Evolutionary conservation across 2,113 vertebrate genomes (phyloP), one percentile per base, ranked within the genome.

Genomic region (Hepsetus odoe): DNA sequence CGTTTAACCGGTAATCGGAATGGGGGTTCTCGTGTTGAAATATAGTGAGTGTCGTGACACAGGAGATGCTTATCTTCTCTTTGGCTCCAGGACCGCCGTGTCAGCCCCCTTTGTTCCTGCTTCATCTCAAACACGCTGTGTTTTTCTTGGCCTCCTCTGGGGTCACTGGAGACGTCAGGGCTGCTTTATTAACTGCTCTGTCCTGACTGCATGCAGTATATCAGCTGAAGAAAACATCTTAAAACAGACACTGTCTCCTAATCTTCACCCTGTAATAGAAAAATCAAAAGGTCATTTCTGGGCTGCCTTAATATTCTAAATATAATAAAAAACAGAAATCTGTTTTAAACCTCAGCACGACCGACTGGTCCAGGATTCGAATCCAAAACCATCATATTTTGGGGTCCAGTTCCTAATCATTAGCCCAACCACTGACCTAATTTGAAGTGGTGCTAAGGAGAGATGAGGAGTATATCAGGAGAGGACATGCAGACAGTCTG

Each of bases 1-100:
- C 16, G 4, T 40, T 40, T 22, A 22, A 38, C 30, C 20, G 12
- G 32, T 11, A 22, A 40, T 62, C 53, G 18, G 49, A 67, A 38
- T 49, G 56, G 44, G 40, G 62, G 62, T 55, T 56, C 24, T 56
- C n/a, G 44, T 65, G 73, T 24, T 32, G 64, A 76, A 56, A 68
- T 76, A 68, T 12, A 16, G 26, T 30, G 7, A 8, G 20, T 14
- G 20, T 44, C 35, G n/a, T 68, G 64, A 68, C 74, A 76, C 46
- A 18, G 49, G 33, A 20, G 14, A 55, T 35, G 5, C 18, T 76
- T 38, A 56, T 76, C 74, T 51, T 66, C 46, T 7, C 22, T 24
- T 53, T 38, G 32, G n/a, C 46, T 66, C 38, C 12, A 33, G 16
- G 32, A 35, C 61, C 61, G 26, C 30, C 13, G 59, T 65, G 33